Evolutionary conservation across 1,140 invertebrate genomes (phyloP).

Genomic region (Stegodyphus mimosarum): DNA sequence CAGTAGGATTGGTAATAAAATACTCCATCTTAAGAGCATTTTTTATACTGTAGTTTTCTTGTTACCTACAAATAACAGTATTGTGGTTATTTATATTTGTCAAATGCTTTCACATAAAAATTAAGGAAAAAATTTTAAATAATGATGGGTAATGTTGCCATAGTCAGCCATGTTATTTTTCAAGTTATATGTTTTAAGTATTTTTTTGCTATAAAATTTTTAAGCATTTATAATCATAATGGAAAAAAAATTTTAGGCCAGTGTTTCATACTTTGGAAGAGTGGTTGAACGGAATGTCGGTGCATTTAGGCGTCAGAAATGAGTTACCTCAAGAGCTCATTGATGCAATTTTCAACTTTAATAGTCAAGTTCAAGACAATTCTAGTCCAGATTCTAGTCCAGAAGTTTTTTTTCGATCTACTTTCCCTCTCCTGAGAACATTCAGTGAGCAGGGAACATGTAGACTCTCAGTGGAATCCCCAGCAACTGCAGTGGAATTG

Average conservation of each 20-base stretch:
- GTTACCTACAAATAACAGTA: too few species aligned
- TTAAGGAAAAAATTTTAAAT: not conserved
- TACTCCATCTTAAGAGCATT: too few species aligned
- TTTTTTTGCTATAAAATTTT: not conserved
- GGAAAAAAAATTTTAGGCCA: constrained; percentile 73
- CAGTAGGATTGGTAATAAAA: too few species aligned
- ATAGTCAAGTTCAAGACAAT: constrained; percentile 62
- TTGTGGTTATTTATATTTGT: too few species aligned
- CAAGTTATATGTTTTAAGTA: not conserved
- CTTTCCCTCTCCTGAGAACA: constrained; percentile 66
- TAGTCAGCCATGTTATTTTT: not conserved
- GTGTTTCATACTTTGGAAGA: constrained; percentile 85
- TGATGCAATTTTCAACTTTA: constrained; percentile 79
- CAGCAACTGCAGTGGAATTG: constrained; percentile 31
- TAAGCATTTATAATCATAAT: not conserved
- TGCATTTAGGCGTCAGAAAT: constrained; percentile 77
- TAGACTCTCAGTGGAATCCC: constrained; percentile 21
- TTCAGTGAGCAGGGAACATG: constrained; percentile 67
- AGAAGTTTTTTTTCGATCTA: constrained; percentile 68
- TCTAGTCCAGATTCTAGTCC: constrained; percentile 73
- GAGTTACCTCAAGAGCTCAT: constrained; percentile 76
- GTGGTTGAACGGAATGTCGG: constrained; percentile 81
- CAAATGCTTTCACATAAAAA: not conserved
- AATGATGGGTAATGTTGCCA: not conserved
- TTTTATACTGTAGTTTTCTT: too few species aligned